Evolutionary conservation across 23 tunicate species (phyloP).

Genomic region (Ciona savignyi): DNA sequence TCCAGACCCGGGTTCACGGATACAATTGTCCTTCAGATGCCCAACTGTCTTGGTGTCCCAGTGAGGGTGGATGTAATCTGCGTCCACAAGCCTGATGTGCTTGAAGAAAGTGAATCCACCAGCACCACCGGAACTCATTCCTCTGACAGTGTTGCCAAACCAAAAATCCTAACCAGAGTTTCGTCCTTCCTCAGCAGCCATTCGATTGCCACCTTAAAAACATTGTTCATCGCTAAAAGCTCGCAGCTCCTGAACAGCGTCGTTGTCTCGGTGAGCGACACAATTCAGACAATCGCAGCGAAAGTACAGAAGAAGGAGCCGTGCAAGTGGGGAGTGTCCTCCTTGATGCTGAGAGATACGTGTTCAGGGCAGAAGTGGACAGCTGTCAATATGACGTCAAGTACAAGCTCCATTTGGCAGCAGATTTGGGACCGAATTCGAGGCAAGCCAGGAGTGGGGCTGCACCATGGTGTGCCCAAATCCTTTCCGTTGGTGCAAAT

Average conservation of each 20-base stretch:
- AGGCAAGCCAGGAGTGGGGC: conserved; percentile 9
- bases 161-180: not conserved
- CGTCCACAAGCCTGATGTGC: not conserved
- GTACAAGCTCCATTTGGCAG: not conserved
- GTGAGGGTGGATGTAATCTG: conserved; percentile 24
- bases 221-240: not conserved
- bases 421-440: not conserved
- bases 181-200: not conserved
- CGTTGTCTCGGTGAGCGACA: not conserved
- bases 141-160: not conserved
- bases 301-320: not conserved
- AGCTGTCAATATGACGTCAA: conserved; percentile 2
- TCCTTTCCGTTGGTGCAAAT: not conserved
- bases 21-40: conserved; percentile 26
- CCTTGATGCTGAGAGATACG: conserved; percentile 24
- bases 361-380: conserved; percentile 15
- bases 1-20: conserved; percentile 56
- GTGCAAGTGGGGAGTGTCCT: not conserved
- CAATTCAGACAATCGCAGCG: not conserved
- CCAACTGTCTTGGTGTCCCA: conserved; percentile 8
- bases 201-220: not conserved
- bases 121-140: not conserved
- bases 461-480: conserved; percentile 25
- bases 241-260: not conserved
- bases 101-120: not conserved